phyloP scores from a whole-genome alignment of 2,797 vertebrate genomes.

The Tapirus indicus region DNA sequence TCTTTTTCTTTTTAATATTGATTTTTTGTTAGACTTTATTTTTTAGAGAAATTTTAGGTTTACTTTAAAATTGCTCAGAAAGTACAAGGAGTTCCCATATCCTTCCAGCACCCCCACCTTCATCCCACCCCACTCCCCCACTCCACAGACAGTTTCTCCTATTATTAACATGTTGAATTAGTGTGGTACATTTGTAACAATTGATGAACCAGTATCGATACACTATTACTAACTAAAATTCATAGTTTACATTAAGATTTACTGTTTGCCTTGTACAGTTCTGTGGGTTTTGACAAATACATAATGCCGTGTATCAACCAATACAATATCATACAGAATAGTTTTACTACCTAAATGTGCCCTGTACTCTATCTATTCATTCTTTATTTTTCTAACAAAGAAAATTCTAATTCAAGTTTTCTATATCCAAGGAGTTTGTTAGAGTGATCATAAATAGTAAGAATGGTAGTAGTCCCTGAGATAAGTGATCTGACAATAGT shows the following conservation, averaged over 20 bases:
- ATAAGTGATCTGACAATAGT: background rate
- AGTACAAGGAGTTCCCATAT: background rate
- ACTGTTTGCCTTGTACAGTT: background rate
- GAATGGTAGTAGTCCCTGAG: too few relatives aligned
- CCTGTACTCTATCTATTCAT: background rate
- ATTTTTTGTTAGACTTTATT: background rate
- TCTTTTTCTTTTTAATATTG: background rate
- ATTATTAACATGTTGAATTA: background rate
- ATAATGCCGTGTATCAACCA: background rate
- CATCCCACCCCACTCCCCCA: too few relatives aligned
- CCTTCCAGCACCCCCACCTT: too few relatives aligned
- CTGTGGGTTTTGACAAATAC: background rate
- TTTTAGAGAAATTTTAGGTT: background rate
- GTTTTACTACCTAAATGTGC: background rate
- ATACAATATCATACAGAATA: background rate
- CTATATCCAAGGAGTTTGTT: background rate
- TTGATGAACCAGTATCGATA: background rate
- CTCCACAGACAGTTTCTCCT: background rate
- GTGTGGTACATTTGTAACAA: background rate
- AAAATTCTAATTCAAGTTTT: background rate
- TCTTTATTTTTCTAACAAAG: background rate
- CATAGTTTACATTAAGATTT: background rate
- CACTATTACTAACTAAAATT: background rate
- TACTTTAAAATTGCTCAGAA: background rate
- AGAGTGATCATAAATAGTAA: background rate